These are phyloP conservation scores for Pseudococcus longispinus DNA, from an alignment of 2,888 invertebrate species.

Conservation along the genomic window DNA sequence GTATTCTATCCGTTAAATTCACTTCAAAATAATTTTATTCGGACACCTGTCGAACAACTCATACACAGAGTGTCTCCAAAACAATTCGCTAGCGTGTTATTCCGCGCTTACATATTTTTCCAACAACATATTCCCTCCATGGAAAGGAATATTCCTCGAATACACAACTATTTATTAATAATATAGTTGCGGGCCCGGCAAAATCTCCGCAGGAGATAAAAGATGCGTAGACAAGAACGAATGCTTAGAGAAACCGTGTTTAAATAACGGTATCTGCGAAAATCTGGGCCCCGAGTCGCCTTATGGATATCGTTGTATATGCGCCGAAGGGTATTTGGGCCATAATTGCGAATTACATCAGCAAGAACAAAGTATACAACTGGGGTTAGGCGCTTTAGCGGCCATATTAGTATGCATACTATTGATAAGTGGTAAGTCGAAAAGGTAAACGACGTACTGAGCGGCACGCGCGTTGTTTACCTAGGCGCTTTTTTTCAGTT, in stretches of 20 bases:
- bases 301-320: constrained; percentile 89
- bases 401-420: constrained; percentile 97
- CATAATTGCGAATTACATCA: constrained; percentile 92
- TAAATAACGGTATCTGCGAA: constrained; percentile 90
- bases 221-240: constrained; percentile 96
- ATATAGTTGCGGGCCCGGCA: constrained; percentile 90
- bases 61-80: too few relatives aligned
- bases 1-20: too few relatives aligned
- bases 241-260: constrained; percentile 91
- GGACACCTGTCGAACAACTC: too few relatives aligned
- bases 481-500: constrained; percentile 55
- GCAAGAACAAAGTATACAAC: constrained; percentile 92
- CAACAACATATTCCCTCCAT: neutral
- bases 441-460: constrained; percentile 12
- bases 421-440: constrained; percentile 91
- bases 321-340: constrained; percentile 91
- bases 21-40: too few relatives aligned
- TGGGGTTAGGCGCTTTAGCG: constrained; percentile 95
- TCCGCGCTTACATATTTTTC: neutral
- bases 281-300: constrained; percentile 88
- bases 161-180: constrained; percentile 2
- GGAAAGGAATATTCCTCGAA: neutral
- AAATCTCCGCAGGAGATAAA: constrained; percentile 88
- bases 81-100: neutral
- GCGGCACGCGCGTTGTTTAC: constrained; percentile 2